Evolutionary conservation across 2,797 vertebrate species (phyloP).

Genomic region (Lithobates pipiens): DNA sequence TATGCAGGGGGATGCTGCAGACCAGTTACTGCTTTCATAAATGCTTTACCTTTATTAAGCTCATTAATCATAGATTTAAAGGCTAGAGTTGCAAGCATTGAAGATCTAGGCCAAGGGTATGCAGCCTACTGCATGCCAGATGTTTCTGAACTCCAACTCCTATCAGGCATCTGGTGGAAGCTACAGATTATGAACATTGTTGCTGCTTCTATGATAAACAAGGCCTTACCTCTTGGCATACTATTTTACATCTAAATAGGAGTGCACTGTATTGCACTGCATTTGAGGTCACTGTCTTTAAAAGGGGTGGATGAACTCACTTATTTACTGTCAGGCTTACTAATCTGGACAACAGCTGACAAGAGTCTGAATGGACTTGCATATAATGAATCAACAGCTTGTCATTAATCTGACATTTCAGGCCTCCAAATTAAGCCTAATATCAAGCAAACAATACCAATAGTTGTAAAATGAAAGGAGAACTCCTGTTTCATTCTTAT

Average conservation of each 20-base stretch:
- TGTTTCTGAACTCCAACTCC: slow-evolving; percentile 22
- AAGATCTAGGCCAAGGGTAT: slow-evolving; percentile 46
- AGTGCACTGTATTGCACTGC: not conserved
- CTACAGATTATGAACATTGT: not conserved
- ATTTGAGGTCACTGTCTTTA: slow-evolving; percentile 9
- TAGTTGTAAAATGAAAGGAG: not conserved
- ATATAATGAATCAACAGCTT: not conserved
- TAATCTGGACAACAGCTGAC: slow-evolving; percentile 21
- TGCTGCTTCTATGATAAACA: not conserved
- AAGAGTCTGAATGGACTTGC: not conserved
- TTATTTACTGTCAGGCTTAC: slow-evolving; percentile 12
- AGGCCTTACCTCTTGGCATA: not conserved
- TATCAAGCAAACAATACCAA: not conserved
- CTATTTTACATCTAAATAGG: slow-evolving; percentile 1
- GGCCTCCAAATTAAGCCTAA: not conserved
- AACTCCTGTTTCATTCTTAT: not conserved
- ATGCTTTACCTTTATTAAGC: slow-evolving; percentile 46
- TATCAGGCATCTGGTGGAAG: not conserved
- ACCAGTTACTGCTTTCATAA: slow-evolving; percentile 53
- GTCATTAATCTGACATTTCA: not conserved
- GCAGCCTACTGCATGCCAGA: slow-evolving; percentile 11
- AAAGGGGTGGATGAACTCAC: slow-evolving; percentile 12
- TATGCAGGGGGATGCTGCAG: slow-evolving; percentile 48
- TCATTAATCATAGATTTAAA: slow-evolving; percentile 58
- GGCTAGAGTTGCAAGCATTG: slow-evolving; percentile 15